These are phyloP conservation scores for Drosophila borealis DNA, from an alignment of 2,888 invertebrate genomes.

Conservation along the genomic window DNA sequence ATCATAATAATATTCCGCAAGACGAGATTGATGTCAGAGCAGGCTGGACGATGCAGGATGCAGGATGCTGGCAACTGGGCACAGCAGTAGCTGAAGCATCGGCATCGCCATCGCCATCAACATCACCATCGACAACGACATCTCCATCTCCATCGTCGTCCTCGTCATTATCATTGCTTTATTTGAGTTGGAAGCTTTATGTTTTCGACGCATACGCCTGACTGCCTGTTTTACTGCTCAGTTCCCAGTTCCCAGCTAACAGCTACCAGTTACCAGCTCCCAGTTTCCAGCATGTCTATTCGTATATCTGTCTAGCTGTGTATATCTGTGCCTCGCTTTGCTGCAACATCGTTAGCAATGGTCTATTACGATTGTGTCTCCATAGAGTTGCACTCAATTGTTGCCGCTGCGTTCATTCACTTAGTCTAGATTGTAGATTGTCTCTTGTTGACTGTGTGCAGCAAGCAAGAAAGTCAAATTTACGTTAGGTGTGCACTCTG, in stretches of 20 bases:
- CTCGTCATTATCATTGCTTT: slow-evolving; percentile 52
- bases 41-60: slow-evolving; percentile 26
- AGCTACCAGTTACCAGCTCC: slow-evolving; percentile 5
- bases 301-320: slow-evolving; percentile 29
- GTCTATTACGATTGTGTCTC: slow-evolving; percentile 73
- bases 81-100: slow-evolving; percentile 11
- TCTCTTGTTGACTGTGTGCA: slow-evolving; percentile 64
- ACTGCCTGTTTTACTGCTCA: slow-evolving; percentile 57
- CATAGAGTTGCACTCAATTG: slow-evolving; percentile 61
- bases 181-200: slow-evolving; percentile 67
- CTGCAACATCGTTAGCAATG: slow-evolving; percentile 74
- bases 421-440: slow-evolving; percentile 57
- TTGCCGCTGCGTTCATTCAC: slow-evolving; percentile 47
- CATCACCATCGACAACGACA: slow-evolving; percentile 23
- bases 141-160: slow-evolving; percentile 22
- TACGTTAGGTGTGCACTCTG: slow-evolving; percentile 43
- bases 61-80: slow-evolving; percentile 24
- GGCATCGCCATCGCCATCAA: slow-evolving; percentile 12
- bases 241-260: slow-evolving; percentile 16
- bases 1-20: slow-evolving; percentile 75
- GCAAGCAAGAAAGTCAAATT: slow-evolving; percentile 72
- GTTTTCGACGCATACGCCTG: slow-evolving; percentile 62
- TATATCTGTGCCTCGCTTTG: slow-evolving; percentile 30
- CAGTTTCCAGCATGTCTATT: slow-evolving; percentile 25
- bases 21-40: slow-evolving; percentile 60